Evolutionary conservation across 2,113 vertebrate species (phyloP).

Genomic region (Rhombomys opimus): DNA sequence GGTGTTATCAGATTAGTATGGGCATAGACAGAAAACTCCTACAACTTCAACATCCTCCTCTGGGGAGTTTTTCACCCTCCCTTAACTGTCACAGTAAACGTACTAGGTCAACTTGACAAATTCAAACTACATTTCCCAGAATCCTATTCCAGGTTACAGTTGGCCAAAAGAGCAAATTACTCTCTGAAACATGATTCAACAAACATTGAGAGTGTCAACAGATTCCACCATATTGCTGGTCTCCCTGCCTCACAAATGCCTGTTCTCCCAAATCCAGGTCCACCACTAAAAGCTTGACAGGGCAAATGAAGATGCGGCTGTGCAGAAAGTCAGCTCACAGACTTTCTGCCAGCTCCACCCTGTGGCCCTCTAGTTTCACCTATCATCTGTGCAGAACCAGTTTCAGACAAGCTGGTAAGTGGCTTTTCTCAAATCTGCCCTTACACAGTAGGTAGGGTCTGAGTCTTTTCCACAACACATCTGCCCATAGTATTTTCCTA

Average conservation of each 20-base stretch:
- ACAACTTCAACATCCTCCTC: background rate
- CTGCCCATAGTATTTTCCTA: background rate
- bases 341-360: background rate
- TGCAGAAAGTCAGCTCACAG: background rate
- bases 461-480: background rate
- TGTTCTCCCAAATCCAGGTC: background rate
- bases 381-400: background rate
- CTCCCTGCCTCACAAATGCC: background rate
- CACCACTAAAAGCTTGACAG: background rate
- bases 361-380: background rate
- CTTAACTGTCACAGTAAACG: background rate
- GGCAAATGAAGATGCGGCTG: background rate
- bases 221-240: background rate
- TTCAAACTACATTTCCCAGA: constrained; percentile 50
- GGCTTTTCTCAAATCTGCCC: background rate
- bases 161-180: background rate
- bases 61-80: background rate
- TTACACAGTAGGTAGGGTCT: background rate
- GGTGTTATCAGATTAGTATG: background rate
- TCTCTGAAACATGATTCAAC: background rate
- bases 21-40: background rate
- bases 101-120: background rate
- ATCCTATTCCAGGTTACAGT: constrained; percentile 15
- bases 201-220: background rate
- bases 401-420: background rate